These are phyloP conservation scores for Polyodon spathula DNA, from an alignment of 2,113 vertebrate genomes.

Conservation along the genomic window DNA sequence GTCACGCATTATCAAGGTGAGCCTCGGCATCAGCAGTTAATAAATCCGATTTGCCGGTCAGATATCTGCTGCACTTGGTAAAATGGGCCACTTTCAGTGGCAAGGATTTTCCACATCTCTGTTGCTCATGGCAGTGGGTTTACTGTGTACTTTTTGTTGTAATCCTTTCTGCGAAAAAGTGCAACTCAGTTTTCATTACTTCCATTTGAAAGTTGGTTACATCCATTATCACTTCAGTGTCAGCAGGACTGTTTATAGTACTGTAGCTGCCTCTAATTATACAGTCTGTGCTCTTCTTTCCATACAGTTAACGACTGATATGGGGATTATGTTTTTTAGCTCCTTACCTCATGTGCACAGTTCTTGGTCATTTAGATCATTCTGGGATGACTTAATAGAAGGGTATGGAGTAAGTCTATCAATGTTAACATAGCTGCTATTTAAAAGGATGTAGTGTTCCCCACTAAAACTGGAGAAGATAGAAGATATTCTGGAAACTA, in stretches of 20 bases:
- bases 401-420: slow-evolving; percentile 87
- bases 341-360: slow-evolving; percentile 52
- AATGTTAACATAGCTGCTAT: slow-evolving; percentile 92
- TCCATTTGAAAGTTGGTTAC: background rate
- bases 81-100: too few species aligned
- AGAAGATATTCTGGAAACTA: slow-evolving; percentile 79
- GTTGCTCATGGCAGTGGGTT: background rate
- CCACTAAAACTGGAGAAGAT: slow-evolving; percentile 94
- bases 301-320: too few species aligned
- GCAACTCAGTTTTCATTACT: slow-evolving; percentile 11
- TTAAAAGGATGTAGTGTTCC: slow-evolving; percentile 94
- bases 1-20: too few species aligned
- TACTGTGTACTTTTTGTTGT: too few species aligned
- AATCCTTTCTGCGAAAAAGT: too few species aligned
- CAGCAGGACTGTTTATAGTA: background rate
- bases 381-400: slow-evolving; percentile 72
- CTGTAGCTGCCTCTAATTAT: background rate
- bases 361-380: slow-evolving; percentile 46
- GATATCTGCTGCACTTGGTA: too few species aligned
- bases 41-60: too few species aligned
- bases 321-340: background rate
- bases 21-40: too few species aligned
- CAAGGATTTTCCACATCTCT: background rate
- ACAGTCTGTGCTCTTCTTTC: background rate
- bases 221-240: slow-evolving; percentile 12